These are phyloP conservation scores for Eueides isabella DNA, from an alignment of 1,140 invertebrate species.

Conservation along the genomic window DNA sequence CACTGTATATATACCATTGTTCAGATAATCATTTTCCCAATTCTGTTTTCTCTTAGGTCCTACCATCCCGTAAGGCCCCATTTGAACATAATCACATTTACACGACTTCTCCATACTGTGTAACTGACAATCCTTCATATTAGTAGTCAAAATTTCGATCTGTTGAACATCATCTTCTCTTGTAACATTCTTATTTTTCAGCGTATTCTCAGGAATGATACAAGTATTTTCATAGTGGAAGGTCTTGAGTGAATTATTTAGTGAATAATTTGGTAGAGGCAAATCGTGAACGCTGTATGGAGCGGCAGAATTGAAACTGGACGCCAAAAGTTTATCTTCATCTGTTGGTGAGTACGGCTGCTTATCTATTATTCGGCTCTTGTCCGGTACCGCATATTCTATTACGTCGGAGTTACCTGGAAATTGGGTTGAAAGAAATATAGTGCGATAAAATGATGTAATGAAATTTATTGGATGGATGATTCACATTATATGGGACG, in stretches of 20 bases:
- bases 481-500: slow-evolving; percentile 1
- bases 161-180: slow-evolving; percentile 75
- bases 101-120: slow-evolving; percentile 72
- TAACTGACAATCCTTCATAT: slow-evolving; percentile 75
- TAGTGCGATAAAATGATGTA: background rate
- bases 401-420: slow-evolving; percentile 73
- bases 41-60: slow-evolving; percentile 65
- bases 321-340: slow-evolving; percentile 79
- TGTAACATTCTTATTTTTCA: slow-evolving; percentile 72
- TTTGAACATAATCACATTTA: slow-evolving; percentile 76
- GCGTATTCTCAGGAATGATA: slow-evolving; percentile 70
- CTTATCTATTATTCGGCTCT: slow-evolving; percentile 69
- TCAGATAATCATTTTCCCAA: slow-evolving; percentile 72
- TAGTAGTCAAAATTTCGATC: slow-evolving; percentile 73
- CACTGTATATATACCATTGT: slow-evolving; percentile 72
- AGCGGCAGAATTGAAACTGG: slow-evolving; percentile 63
- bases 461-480: slow-evolving; percentile 35
- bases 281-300: slow-evolving; percentile 73
- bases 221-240: slow-evolving; percentile 79
- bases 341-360: slow-evolving; percentile 78
- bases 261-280: slow-evolving; percentile 83
- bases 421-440: slow-evolving; percentile 49
- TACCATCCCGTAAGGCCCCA: slow-evolving; percentile 70
- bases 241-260: slow-evolving; percentile 82
- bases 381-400: slow-evolving; percentile 77